Percentiles rank a stretch among this genome's conserved stretches.
phyloP scores from a whole-genome alignment of 2,797 vertebrate genomes.

The Heliangelus exortis region DNA sequence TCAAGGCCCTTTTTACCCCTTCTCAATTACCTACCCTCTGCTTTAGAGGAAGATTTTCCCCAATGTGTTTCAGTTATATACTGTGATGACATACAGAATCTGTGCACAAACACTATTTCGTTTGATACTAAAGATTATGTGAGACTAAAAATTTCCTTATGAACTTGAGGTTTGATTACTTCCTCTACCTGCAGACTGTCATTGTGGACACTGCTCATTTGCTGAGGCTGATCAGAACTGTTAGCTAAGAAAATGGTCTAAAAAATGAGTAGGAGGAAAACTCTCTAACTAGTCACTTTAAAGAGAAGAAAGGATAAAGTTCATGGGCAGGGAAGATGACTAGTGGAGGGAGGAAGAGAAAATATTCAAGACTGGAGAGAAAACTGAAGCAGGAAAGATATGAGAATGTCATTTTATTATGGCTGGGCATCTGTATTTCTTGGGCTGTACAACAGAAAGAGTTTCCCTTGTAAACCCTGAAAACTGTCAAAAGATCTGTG shows the following conservation, averaged over 20 bases:
- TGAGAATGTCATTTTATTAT: background rate
- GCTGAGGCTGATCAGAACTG: background rate
- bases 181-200: background rate
- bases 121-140: background rate
- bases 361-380: background rate
- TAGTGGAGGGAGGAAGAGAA: background rate
- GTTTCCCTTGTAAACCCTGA: background rate
- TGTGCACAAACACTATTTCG: background rate
- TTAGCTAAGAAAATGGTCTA: background rate
- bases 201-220: fast-evolving
- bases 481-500: background rate
- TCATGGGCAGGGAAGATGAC: background rate
- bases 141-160: background rate
- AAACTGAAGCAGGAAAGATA: background rate
- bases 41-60: background rate
- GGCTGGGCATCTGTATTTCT: background rate
- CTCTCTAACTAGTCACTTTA: background rate
- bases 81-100: background rate
- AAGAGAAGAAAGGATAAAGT: background rate
- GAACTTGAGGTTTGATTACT: background rate
- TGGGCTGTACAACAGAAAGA: background rate
- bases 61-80: background rate
- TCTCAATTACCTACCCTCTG: background rate
- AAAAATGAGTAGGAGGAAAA: background rate
- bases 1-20: background rate